Percentiles rank a stretch among this genome's conserved stretches.
Evolutionary conservation across 2,888 invertebrate species (phyloP).

Genomic region (Scaptodrosophila latifasciaeformis): DNA sequence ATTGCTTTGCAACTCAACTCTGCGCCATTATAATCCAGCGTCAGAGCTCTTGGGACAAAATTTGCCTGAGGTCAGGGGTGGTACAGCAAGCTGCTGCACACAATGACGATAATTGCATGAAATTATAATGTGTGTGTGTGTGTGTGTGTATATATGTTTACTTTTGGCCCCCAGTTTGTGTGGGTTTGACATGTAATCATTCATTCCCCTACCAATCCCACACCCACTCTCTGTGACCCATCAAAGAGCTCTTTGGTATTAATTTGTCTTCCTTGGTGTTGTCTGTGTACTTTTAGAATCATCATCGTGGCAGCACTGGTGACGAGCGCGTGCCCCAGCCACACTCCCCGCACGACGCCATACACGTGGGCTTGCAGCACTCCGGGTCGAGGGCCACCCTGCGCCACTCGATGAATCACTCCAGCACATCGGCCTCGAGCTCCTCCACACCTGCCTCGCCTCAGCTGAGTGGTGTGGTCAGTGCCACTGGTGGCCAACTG

Average conservation of each 20-base stretch:
- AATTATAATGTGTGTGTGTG: constrained; percentile 29
- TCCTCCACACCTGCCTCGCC: constrained; percentile 75
- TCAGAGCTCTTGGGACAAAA: neutral
- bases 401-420: constrained; percentile 73
- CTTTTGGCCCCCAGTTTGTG: too few relatives aligned
- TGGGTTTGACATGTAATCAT: constrained; percentile 6
- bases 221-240: neutral
- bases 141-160: too few relatives aligned
- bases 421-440: constrained; percentile 69
- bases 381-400: constrained; percentile 71
- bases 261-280: neutral
- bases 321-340: constrained; percentile 75
- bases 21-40: too few relatives aligned
- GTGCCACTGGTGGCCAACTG: constrained; percentile 59
- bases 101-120: constrained; percentile 62
- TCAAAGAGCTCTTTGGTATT: neutral
- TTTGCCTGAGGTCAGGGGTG: constrained; percentile 1
- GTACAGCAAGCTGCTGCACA: constrained; percentile 14
- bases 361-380: constrained; percentile 62
- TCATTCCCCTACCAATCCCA: too few relatives aligned
- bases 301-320: constrained; percentile 67
- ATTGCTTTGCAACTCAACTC: too few relatives aligned
- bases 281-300: constrained; percentile 70
- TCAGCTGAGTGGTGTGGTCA: constrained; percentile 71
- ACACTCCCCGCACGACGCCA: constrained; percentile 68